Evolutionary conservation across 2,888 invertebrate genomes (phyloP).

Genomic region (Norana najaformis): DNA sequence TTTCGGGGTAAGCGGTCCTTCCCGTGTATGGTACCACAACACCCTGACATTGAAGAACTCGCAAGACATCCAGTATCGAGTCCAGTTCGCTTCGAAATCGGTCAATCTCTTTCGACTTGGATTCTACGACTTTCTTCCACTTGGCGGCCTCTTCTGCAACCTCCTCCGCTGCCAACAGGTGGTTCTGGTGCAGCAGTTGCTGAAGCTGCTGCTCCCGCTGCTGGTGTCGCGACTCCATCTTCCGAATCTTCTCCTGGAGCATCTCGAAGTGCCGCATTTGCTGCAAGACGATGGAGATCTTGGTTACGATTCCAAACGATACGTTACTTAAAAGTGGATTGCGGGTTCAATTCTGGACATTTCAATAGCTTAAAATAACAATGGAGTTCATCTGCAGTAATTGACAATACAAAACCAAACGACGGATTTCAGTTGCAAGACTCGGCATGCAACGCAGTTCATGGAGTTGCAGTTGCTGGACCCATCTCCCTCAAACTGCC

Average conservation of each 20-base stretch:
- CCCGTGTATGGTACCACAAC: slow-evolving; percentile 51
- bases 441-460: too few relatives aligned
- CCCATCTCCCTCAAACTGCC: too few relatives aligned
- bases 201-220: slow-evolving; percentile 57
- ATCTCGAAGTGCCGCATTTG: slow-evolving; percentile 60
- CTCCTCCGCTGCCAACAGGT: slow-evolving; percentile 49
- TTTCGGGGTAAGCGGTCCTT: slow-evolving; percentile 19
- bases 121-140: slow-evolving; percentile 56
- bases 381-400: background rate
- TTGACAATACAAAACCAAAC: too few relatives aligned
- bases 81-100: slow-evolving; percentile 59
- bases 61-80: slow-evolving; percentile 57
- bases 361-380: background rate
- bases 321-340: background rate
- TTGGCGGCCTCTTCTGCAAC: slow-evolving; percentile 53
- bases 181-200: slow-evolving; percentile 46
- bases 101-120: slow-evolving; percentile 59
- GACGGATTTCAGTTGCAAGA: too few relatives aligned
- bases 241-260: slow-evolving; percentile 55
- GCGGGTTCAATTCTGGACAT: background rate
- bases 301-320: background rate
- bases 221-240: slow-evolving; percentile 54
- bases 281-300: slow-evolving; percentile 46
- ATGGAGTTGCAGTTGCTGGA: too few relatives aligned
- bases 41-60: slow-evolving; percentile 58